These are phyloP conservation scores for Microplitis mediator DNA, from an alignment of 1,140 invertebrate genomes.

Conservation along the genomic window DNA sequence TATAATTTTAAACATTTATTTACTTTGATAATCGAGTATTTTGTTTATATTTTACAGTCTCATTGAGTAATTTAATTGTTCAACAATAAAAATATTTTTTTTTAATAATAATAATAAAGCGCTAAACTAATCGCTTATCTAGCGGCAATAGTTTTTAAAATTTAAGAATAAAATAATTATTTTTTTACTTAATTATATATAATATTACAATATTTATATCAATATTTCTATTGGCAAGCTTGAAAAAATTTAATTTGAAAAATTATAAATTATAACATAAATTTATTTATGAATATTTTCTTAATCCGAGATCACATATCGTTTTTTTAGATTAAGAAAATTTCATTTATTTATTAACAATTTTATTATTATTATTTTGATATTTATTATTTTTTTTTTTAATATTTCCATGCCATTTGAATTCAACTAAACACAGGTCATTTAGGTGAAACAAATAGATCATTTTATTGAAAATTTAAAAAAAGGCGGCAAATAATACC, in stretches of 20 bases:
- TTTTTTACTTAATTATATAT: conserved; percentile 7
- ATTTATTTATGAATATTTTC: conserved; percentile 44
- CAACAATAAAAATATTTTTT: not conserved
- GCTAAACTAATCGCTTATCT: not conserved
- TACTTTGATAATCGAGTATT: not conserved
- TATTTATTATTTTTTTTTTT: not conserved
- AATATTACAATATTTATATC: conserved; percentile 27
- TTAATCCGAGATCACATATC: conserved; percentile 45
- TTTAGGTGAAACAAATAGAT: conserved; percentile 61
- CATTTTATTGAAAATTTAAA: no score
- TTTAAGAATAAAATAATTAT: conserved; percentile 11
- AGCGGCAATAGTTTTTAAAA: not conserved
- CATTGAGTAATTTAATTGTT: conserved; percentile 16
- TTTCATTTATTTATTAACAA: conserved; percentile 24
- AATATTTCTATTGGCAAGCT: conserved; percentile 51
- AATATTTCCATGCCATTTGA: conserved; percentile 45
- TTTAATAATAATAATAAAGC: not conserved
- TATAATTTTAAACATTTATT: not conserved
- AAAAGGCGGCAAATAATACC: no score
- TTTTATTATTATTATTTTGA: not conserved
- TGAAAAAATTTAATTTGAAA: conserved; percentile 32
- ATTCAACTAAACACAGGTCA: conserved; percentile 58
- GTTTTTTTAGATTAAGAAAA: conserved; percentile 46
- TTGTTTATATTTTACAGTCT: conserved; percentile 19
- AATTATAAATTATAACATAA: conserved; percentile 17